Conservation (phyloP, 2,888 invertebrate genomes). For the Acanthococcus lagerstroemiae region DNA sequence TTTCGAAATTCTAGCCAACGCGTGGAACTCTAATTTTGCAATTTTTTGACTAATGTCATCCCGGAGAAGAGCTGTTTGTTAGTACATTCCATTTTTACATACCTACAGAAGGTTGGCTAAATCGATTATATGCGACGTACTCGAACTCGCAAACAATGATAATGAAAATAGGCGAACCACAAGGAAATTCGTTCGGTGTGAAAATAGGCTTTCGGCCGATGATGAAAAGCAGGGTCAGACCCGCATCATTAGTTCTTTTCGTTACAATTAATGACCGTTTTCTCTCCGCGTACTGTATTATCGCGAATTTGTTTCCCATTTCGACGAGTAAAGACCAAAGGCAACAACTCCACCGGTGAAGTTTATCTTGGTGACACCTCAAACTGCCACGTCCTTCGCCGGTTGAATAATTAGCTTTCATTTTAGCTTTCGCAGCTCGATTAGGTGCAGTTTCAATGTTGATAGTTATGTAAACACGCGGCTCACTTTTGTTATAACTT, state of each 20-base stretch:
- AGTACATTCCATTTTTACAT: no score
- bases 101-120: no score
- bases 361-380: not conserved
- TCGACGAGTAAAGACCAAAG: not conserved
- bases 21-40: no score
- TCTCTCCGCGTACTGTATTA: not conserved
- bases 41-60: no score
- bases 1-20: no score
- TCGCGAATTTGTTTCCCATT: not conserved
- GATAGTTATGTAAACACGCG: no score
- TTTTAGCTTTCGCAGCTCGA: no score
- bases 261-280: slow-evolving; percentile 22
- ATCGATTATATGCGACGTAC: no score
- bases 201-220: slow-evolving; percentile 14
- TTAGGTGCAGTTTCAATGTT: no score
- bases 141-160: no score
- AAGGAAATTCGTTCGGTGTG: slow-evolving; percentile 19
- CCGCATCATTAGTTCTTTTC: slow-evolving; percentile 19
- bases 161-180: slow-evolving; percentile 9
- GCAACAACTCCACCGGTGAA: not conserved
- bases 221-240: slow-evolving; percentile 25
- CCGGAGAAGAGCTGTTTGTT: no score
- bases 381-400: not conserved
- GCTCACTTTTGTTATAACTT: no score
- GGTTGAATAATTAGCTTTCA: not conserved